Percentiles rank a stretch among this genome's conserved stretches.
These are phyloP conservation scores for Mycalesis mineus DNA, from an alignment of 2,888 invertebrate species.

Conservation along the genomic window DNA sequence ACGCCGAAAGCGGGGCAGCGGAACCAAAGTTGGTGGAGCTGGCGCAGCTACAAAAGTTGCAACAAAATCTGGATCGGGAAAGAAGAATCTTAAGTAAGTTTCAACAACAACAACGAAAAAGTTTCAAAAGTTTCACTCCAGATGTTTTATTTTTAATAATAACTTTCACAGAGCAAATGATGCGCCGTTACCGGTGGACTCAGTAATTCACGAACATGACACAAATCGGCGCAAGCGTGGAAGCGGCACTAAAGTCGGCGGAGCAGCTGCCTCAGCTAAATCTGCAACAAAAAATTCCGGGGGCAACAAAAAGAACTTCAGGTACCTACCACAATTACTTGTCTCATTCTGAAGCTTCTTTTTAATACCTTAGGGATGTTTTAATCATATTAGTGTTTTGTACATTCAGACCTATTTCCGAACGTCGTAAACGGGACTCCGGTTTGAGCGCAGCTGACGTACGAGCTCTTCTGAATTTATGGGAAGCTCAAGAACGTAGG, in stretches of 20 bases:
- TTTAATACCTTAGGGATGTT: not conserved
- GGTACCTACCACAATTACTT: slow-evolving; percentile 41
- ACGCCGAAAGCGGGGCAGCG: slow-evolving; percentile 67
- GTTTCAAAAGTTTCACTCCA: not conserved
- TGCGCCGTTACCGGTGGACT: slow-evolving; percentile 55
- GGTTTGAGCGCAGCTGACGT: slow-evolving; percentile 81
- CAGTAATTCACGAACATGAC: slow-evolving; percentile 53
- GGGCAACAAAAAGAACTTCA: slow-evolving; percentile 70
- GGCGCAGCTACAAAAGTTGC: slow-evolving; percentile 72
- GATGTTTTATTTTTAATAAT: not conserved
- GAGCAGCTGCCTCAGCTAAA: slow-evolving; percentile 70
- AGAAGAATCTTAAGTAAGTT: slow-evolving; percentile 69
- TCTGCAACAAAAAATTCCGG: slow-evolving; percentile 68
- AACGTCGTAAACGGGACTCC: slow-evolving; percentile 79
- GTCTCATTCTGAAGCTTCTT: not conserved
- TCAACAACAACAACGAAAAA: not conserved
- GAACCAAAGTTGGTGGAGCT: slow-evolving; percentile 68
- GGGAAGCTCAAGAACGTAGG: slow-evolving; percentile 79
- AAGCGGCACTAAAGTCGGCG: slow-evolving; percentile 67
- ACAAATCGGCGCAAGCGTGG: slow-evolving; percentile 63
- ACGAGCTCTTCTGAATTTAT: slow-evolving; percentile 77
- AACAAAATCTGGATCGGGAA: slow-evolving; percentile 67
- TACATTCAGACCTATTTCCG: slow-evolving; percentile 55
- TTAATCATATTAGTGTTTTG: not conserved
- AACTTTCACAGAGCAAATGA: slow-evolving; percentile 51